Conservation (phyloP, 92 coral and sea anemone genomes). For the Micromussa lordhowensis region DNA sequence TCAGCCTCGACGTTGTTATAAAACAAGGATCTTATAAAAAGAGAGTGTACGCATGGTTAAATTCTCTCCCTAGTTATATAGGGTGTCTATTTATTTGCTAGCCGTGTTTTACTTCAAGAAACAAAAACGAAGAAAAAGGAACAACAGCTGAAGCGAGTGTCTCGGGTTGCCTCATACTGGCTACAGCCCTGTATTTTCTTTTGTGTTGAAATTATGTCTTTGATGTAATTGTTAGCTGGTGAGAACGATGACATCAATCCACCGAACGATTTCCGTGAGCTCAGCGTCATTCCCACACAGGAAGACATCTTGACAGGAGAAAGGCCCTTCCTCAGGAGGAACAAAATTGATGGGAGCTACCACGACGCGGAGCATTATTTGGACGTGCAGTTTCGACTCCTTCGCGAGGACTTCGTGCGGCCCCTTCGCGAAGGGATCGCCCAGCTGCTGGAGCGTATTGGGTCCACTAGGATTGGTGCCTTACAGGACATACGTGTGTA, state of each 20-base stretch:
- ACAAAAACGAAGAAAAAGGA: too few species aligned
- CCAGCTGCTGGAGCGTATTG: constrained; percentile 61
- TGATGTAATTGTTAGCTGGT: constrained; percentile 40
- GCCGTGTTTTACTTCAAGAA: too few species aligned
- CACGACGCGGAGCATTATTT: constrained; percentile 80
- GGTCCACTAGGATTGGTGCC: constrained; percentile 45
- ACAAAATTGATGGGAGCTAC: constrained; percentile 83
- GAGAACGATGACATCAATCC: constrained; percentile 66
- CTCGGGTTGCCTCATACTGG: too few species aligned
- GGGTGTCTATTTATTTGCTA: too few species aligned
- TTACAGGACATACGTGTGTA: constrained; percentile 88
- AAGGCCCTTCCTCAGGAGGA: constrained; percentile 78
- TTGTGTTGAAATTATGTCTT: background rate
- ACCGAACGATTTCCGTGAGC: constrained; percentile 86
- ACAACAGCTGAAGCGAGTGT: too few species aligned
- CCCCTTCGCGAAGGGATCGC: constrained; percentile 92
- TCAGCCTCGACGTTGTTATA: too few species aligned
- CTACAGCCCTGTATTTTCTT: too few species aligned
- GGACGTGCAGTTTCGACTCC: constrained; percentile 94
- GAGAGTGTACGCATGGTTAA: too few species aligned
- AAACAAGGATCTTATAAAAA: too few species aligned
- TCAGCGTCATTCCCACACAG: constrained; percentile 82
- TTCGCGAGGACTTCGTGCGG: constrained; percentile 91
- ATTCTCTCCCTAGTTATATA: too few species aligned
- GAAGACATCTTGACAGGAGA: constrained; percentile 70